Evolutionary conservation across 1,140 invertebrate genomes (phyloP).

Genomic region (Paraescarpia echinospica): DNA sequence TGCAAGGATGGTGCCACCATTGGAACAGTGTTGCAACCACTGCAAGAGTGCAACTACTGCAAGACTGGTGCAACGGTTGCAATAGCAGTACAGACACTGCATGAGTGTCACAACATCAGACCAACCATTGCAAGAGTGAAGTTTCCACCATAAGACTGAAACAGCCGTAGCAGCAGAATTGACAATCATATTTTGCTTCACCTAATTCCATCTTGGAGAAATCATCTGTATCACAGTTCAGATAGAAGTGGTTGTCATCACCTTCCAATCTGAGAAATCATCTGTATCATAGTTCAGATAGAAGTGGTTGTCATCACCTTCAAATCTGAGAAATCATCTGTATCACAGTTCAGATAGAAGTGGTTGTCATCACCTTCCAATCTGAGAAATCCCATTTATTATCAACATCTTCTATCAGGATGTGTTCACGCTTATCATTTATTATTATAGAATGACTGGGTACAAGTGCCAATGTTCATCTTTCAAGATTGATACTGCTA

Average conservation of each 20-base stretch:
- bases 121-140: background rate
- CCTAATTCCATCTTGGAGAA: background rate
- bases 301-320: background rate
- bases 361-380: background rate
- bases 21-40: background rate
- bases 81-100: background rate
- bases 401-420: background rate
- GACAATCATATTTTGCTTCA: background rate
- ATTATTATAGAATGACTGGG: background rate
- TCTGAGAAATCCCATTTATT: background rate
- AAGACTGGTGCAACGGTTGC: background rate
- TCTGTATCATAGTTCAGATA: background rate
- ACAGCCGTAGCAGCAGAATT: background rate
- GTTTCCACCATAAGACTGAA: background rate
- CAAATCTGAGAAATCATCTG: background rate
- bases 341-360: background rate
- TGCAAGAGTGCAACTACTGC: background rate
- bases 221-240: background rate
- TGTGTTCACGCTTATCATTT: background rate
- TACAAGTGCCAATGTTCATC: background rate
- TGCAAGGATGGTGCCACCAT: background rate
- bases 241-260: background rate
- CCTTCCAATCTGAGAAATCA: background rate
- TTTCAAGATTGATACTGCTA: background rate
- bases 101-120: background rate